Conservation (phyloP, 2,888 invertebrate genomes). For the Cosmia pyralina region DNA sequence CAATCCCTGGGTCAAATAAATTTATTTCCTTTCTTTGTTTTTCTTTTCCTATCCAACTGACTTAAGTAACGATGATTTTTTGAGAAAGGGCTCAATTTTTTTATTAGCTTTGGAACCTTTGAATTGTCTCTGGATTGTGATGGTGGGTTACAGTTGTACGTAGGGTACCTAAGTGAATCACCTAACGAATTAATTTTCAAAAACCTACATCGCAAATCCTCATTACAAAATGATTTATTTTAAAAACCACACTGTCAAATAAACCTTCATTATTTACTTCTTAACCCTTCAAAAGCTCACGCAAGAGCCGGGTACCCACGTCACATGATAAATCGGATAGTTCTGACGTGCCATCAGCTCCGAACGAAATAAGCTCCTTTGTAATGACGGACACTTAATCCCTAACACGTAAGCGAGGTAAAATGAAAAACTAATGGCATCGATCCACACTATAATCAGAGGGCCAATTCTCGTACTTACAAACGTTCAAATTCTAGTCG, state of each 20-base stretch:
- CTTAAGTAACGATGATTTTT: neutral
- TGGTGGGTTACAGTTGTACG: neutral
- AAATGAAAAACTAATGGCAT: slow-evolving; percentile 48
- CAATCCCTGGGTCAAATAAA: neutral
- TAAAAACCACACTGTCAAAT: slow-evolving; percentile 14
- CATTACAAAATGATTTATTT: slow-evolving; percentile 6
- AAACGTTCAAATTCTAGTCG: too few relatives aligned
- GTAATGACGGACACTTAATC: slow-evolving; percentile 64
- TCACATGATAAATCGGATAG: slow-evolving; percentile 63
- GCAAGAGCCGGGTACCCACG: slow-evolving; percentile 50
- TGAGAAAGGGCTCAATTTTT: neutral
- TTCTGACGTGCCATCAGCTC: slow-evolving; percentile 60
- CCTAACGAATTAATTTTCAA: neutral
- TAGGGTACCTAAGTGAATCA: neutral
- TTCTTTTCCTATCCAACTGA: neutral
- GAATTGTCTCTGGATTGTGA: too few relatives aligned
- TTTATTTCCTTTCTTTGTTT: neutral
- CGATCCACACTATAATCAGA: slow-evolving; percentile 17
- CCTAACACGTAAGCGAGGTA: slow-evolving; percentile 51
- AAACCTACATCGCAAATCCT: neutral
- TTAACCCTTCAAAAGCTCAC: slow-evolving; percentile 50
- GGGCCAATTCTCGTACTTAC: too few relatives aligned
- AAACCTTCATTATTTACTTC: slow-evolving; percentile 60
- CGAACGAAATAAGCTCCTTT: slow-evolving; percentile 62
- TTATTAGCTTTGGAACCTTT: neutral